Percentiles rank a stretch among this genome's conserved stretches.
phyloP scores from a whole-genome alignment of 2,797 vertebrate species.

The Harpagifer antarcticus region DNA sequence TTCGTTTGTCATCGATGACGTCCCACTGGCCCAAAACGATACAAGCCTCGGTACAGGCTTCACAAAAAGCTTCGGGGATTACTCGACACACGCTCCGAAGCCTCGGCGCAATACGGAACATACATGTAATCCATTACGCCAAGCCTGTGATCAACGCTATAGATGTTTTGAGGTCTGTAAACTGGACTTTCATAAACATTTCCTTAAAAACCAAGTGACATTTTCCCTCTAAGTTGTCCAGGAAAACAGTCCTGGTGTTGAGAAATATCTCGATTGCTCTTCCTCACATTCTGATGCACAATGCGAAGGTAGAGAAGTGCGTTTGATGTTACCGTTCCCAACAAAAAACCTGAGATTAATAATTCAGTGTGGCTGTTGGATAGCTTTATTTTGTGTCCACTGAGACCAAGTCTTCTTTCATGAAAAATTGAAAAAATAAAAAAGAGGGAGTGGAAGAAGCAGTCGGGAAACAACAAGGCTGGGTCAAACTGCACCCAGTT shows the following conservation, averaged over 20 bases:
- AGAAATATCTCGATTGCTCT: conserved; percentile 43
- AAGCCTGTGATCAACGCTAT: not conserved
- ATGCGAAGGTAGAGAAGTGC: conserved; percentile 48
- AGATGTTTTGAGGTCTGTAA: conserved; percentile 3
- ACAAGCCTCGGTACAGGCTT: no score
- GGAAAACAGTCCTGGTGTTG: conserved; percentile 1
- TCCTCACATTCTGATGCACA: conserved; percentile 64
- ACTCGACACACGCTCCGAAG: no score
- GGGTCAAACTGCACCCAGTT: conserved; percentile 70
- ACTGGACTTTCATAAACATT: conserved; percentile 1
- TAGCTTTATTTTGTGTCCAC: conserved; percentile 80
- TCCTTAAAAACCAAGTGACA: conserved; percentile 1
- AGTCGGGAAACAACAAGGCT: conserved; percentile 43
- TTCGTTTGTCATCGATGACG: no score
- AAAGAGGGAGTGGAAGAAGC: conserved; percentile 31
- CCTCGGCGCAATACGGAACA: no score
- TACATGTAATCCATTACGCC: no score
- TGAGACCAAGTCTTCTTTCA: conserved; percentile 77
- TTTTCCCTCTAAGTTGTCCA: not conserved
- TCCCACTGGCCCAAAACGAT: no score
- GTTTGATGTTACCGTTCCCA: conserved; percentile 72
- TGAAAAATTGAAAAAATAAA: conserved; percentile 65
- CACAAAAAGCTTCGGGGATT: no score
- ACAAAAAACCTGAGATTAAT: conserved; percentile 79
- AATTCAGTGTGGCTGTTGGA: conserved; percentile 76